Evolutionary conservation across 1,140 invertebrate species (phyloP).

Genomic region (Cydia strobilella): DNA sequence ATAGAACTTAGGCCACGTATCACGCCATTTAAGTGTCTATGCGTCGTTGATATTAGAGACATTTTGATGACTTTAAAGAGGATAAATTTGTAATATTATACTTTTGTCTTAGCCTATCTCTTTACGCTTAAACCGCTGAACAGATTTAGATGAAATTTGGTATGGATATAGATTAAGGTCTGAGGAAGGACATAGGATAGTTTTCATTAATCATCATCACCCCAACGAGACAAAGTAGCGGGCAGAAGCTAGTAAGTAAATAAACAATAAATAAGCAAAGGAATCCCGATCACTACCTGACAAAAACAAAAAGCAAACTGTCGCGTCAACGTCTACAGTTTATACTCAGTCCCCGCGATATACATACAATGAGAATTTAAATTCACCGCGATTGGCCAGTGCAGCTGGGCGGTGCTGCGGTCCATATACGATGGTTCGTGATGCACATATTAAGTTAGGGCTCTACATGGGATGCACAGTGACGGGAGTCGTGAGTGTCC

Average conservation of each 20-base stretch:
- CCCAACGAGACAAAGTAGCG: no score
- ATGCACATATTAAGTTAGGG: constrained; percentile 78
- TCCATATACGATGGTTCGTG: constrained; percentile 73
- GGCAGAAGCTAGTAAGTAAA: background rate
- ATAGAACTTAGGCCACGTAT: background rate
- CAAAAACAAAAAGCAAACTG: constrained; percentile 28
- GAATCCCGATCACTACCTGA: constrained; percentile 8
- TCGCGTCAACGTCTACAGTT: constrained; percentile 64
- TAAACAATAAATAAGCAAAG: background rate
- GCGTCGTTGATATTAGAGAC: background rate
- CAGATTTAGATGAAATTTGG: no score
- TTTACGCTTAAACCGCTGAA: no score
- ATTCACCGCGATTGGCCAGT: constrained; percentile 72
- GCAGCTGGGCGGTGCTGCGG: constrained; percentile 59
- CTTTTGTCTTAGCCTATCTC: no score
- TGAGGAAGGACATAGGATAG: background rate
- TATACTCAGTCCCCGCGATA: constrained; percentile 69
- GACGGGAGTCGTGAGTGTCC: constrained; percentile 28
- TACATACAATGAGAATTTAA: constrained; percentile 78
- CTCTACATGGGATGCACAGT: constrained; percentile 67
- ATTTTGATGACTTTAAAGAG: background rate
- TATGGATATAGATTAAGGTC: no score
- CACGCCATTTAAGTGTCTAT: background rate
- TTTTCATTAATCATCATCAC: background rate
- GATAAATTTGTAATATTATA: no score